Base-by-base conservation (phyloP, 2,797 vertebrate species). In the Poecilia velifera region DNA sequence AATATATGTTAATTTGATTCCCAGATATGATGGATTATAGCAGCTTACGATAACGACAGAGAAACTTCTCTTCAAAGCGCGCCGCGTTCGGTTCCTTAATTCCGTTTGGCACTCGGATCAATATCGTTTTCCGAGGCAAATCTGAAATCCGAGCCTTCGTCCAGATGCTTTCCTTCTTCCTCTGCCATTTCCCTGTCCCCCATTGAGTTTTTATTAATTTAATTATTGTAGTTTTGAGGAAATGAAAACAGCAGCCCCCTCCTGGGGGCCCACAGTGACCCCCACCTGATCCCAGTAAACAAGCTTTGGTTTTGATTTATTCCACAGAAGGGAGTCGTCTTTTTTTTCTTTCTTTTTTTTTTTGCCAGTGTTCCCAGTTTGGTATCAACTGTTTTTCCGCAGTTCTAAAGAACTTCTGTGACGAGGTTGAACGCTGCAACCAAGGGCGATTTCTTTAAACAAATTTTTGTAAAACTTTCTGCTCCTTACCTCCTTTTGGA, bases 21-120 rank as follows among this genome's bases (percentile, higher is more conserved):
- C 66, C 88, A 92, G 93, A 93, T 94, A 94, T 94, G 93, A 94
- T 94, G 93, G 93, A 94, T 94, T 92, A 93, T 88, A 88, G 85
- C 36, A 20, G 87, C 86, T 89, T 85, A 88, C 79, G 88, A 92
- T 93, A 92, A 90, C 91, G 89, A 93, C 93, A 93, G 91, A 83
- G 85, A 87, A 93, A 93, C 91, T 91, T 91, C 91, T 90, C 90
- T 87, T 93, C 92, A 93, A 92, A 92, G 92, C 89, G 82, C 76
- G 22, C n/a, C n/a, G 18, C 71, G 68, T 88, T 86, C 74, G 76
- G 89, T 87, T 87, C 86, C 74, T 75, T 93, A 88, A 93, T 91
- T 88, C 88, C 45, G 87, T 86, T 90, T 91, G 92, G 92, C 93
- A 86, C 86, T 13, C 74, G 80, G 92, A 93, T 93, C 93, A 93